phyloP scores from a whole-genome alignment of 2,797 vertebrate species.

The Vultur gryphus region DNA sequence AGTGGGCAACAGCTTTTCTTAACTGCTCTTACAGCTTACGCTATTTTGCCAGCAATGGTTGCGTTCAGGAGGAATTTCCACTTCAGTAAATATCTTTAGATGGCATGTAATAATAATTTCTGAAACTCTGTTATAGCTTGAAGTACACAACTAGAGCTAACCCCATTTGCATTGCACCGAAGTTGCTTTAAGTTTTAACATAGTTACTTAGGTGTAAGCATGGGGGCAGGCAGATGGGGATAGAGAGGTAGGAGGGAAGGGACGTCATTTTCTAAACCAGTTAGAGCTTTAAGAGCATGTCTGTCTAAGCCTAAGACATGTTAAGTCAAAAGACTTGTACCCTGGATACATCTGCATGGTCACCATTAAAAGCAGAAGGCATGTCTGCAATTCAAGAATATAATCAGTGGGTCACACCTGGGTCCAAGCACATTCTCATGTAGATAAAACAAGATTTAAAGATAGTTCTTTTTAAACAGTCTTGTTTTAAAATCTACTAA shows the following conservation, averaged over 20 bases:
- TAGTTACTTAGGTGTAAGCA: not conserved
- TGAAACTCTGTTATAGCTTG: not conserved
- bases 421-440: not conserved
- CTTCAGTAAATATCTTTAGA: not conserved
- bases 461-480: not conserved
- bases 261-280: not conserved
- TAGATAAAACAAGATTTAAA: not conserved
- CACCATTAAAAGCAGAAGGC: not conserved
- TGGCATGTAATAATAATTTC: not conserved
- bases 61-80: not conserved
- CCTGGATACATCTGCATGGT: not conserved
- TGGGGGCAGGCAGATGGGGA: not conserved
- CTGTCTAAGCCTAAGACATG: not conserved
- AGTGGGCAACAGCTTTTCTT: not conserved
- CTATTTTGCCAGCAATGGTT: not conserved
- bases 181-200: not conserved
- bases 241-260: not conserved
- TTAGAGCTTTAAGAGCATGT: not conserved
- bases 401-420: not conserved
- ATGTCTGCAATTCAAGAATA: not conserved
- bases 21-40: not conserved
- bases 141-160: not conserved
- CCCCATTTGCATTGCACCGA: fast-evolving
- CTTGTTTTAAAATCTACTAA: not conserved
- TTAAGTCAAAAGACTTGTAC: not conserved